Conservation (phyloP, 2,888 invertebrate genomes). For the Chrysomela aeneicollis region DNA sequence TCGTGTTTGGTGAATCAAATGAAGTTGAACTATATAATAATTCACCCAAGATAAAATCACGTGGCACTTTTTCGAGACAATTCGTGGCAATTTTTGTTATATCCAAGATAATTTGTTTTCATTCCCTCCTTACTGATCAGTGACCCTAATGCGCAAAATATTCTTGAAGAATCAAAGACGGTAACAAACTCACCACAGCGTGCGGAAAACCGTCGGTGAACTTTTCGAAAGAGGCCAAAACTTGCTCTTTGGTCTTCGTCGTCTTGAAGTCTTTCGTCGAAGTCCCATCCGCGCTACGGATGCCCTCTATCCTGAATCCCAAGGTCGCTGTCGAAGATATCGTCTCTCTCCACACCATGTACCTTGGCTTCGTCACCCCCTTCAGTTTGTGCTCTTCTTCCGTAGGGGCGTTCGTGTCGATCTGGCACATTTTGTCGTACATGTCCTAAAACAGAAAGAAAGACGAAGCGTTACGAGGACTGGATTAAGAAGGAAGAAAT, state of each 20-base stretch:
- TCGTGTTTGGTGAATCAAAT: too few species aligned
- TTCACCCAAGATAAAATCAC: too few species aligned
- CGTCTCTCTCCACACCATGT: constrained; percentile 96
- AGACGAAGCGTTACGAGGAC: too few species aligned
- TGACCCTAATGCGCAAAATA: too few species aligned
- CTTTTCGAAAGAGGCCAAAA: constrained; percentile 80
- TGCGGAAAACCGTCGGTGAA: constrained; percentile 83
- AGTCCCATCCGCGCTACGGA: constrained; percentile 86
- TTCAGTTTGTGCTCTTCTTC: constrained; percentile 89
- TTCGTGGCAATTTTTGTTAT: too few species aligned
- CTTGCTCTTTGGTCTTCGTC: constrained; percentile 84
- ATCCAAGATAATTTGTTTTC: too few species aligned
- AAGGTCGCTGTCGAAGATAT: constrained; percentile 96
- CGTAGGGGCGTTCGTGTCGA: constrained; percentile 87
- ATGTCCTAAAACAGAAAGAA: constrained; percentile 89
- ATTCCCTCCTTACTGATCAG: too few species aligned
- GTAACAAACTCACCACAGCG: constrained; percentile 79
- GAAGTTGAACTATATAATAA: too few species aligned
- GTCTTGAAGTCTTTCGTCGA: constrained; percentile 96
- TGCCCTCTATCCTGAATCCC: constrained; percentile 96
- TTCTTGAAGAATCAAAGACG: too few species aligned
- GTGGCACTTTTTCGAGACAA: too few species aligned
- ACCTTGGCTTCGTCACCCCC: constrained; percentile 93
- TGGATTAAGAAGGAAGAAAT: too few species aligned
- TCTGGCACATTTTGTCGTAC: constrained; percentile 98